Conservation (phyloP, 1,140 invertebrate genomes). For the Eumeta japonica region DNA sequence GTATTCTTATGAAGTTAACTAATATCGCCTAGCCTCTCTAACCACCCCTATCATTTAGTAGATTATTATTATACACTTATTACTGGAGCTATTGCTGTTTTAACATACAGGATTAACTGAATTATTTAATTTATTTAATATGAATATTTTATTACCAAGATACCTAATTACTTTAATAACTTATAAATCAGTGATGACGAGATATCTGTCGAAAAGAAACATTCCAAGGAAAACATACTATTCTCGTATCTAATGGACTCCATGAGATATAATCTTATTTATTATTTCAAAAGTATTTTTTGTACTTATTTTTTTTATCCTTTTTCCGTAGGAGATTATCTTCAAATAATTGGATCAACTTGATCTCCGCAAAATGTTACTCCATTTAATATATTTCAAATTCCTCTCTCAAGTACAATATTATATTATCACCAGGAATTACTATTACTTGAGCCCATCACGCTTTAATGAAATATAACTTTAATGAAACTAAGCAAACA, state of each 20-base stretch:
- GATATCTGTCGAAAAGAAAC: slow-evolving; percentile 61
- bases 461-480: slow-evolving; percentile 53
- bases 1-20: slow-evolving; percentile 56
- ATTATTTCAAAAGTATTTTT: slow-evolving; percentile 66
- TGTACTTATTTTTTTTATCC: slow-evolving; percentile 62
- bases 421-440: slow-evolving; percentile 59
- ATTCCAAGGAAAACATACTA: slow-evolving; percentile 56
- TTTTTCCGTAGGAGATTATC: slow-evolving; percentile 66
- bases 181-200: slow-evolving; percentile 65
- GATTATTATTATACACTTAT: slow-evolving; percentile 60
- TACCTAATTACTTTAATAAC: slow-evolving; percentile 47
- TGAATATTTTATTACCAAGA: slow-evolving; percentile 46
- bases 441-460: slow-evolving; percentile 60
- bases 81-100: slow-evolving; percentile 38
- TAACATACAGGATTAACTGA: slow-evolving; percentile 48
- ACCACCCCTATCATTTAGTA: slow-evolving; percentile 57
- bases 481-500: slow-evolving; percentile 34
- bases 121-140: slow-evolving; percentile 53
- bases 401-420: slow-evolving; percentile 64
- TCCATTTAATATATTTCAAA: slow-evolving; percentile 63
- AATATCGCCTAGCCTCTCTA: slow-evolving; percentile 46
- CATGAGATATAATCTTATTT: slow-evolving; percentile 29
- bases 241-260: slow-evolving; percentile 49
- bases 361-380: slow-evolving; percentile 61
- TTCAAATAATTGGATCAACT: slow-evolving; percentile 56